Evolutionary conservation across 2,888 invertebrate species (phyloP).

Genomic region (Sarcophaga subvicina): DNA sequence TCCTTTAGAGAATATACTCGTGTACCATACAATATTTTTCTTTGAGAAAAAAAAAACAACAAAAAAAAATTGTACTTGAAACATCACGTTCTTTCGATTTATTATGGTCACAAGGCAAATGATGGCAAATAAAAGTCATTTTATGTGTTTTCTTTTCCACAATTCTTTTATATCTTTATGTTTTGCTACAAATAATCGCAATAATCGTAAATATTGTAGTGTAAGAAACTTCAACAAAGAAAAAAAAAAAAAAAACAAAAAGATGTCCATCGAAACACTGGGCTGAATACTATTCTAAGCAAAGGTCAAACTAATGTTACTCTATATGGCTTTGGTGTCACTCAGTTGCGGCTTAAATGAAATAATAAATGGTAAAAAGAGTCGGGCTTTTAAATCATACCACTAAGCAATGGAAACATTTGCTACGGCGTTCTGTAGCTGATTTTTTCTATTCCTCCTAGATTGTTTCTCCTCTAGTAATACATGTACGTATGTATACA

Average conservation of each 20-base stretch:
- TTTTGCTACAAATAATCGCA: slow-evolving; percentile 29
- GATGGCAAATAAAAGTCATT: slow-evolving; percentile 69
- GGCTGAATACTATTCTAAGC: background rate
- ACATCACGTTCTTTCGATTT: slow-evolving; percentile 66
- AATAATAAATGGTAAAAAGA: background rate
- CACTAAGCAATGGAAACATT: no score
- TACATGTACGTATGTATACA: no score
- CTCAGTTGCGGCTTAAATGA: no score
- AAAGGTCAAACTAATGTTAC: slow-evolving; percentile 37
- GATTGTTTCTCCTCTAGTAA: no score
- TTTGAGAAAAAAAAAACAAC: no score
- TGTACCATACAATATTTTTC: background rate
- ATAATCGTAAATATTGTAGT: slow-evolving; percentile 21
- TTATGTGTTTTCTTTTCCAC: slow-evolving; percentile 40
- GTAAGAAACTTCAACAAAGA: slow-evolving; percentile 50
- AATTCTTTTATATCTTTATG: slow-evolving; percentile 27
- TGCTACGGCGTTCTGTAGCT: no score
- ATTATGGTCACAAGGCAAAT: slow-evolving; percentile 68
- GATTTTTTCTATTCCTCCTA: no score
- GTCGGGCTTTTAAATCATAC: no score
- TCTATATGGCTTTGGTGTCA: background rate
- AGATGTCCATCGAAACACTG: slow-evolving; percentile 48
- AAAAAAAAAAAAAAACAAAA: background rate
- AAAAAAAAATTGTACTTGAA: background rate
- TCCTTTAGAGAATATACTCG: background rate